Conservation (phyloP, 2,797 vertebrate species). For the Lutjanus campechanus region DNA sequence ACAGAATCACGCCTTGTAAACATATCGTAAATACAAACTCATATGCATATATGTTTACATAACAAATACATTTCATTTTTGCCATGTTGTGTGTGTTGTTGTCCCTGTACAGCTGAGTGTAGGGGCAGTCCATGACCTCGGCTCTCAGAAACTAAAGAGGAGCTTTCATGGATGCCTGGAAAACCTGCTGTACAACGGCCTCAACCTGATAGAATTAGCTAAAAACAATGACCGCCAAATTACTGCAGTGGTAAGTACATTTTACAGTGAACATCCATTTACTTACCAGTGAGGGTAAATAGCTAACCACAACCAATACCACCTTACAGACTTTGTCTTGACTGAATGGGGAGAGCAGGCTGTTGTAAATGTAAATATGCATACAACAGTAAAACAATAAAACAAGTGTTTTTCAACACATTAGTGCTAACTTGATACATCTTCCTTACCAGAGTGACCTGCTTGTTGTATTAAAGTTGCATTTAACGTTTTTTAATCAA, state of each 20-base stretch:
- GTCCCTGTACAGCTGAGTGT: conserved; percentile 90
- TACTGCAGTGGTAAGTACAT: conserved; percentile 82
- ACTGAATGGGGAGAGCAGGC: background rate
- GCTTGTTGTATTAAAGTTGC: background rate
- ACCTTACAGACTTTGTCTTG: background rate
- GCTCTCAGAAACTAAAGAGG: conserved; percentile 82
- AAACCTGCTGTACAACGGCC: conserved; percentile 90
- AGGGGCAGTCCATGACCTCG: conserved; percentile 85
- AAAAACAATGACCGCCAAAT: conserved; percentile 85
- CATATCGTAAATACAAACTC: background rate
- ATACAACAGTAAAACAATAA: background rate
- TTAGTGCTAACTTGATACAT: background rate
- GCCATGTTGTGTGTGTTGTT: background rate
- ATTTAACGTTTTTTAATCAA: background rate
- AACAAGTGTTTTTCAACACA: no score
- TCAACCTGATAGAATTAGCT: conserved; percentile 88
- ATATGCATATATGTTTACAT: accelerated
- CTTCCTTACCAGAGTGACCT: no score
- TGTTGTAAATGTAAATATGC: background rate
- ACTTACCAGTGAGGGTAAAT: background rate
- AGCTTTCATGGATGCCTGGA: conserved; percentile 94
- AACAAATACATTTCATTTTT: background rate
- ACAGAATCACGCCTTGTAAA: background rate
- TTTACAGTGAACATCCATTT: background rate
- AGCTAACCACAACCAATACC: no score